Conservation (phyloP, 2,888 invertebrate species). For the Leucophenga montana region DNA sequence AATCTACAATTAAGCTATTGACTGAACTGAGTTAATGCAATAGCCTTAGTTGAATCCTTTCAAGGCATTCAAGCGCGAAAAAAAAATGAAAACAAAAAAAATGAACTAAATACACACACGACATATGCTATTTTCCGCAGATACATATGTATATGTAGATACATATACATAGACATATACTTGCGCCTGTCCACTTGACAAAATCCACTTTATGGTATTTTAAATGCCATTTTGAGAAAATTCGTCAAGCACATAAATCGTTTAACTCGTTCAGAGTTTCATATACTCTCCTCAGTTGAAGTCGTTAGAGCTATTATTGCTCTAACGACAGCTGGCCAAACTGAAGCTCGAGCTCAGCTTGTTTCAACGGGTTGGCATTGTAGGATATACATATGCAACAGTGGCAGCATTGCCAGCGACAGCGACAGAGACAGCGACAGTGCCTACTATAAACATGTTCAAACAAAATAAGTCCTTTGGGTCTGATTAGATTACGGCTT, state of each 20-base stretch:
- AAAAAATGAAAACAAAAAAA: too few relatives aligned
- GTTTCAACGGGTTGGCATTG: too few relatives aligned
- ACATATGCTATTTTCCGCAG: too few relatives aligned
- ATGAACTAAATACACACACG: too few relatives aligned
- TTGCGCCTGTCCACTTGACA: slow-evolving; percentile 15
- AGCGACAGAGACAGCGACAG: too few relatives aligned
- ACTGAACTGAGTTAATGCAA: too few relatives aligned
- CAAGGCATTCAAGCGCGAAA: too few relatives aligned
- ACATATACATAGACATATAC: not conserved
- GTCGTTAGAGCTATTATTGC: slow-evolving; percentile 4
- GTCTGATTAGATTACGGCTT: slow-evolving; percentile 33
- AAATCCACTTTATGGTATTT: slow-evolving; percentile 23
- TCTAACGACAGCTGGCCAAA: not conserved
- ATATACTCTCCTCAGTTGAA: not conserved
- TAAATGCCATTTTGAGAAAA: slow-evolving; percentile 29
- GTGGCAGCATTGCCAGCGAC: too few relatives aligned
- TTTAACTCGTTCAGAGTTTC: slow-evolving; percentile 28
- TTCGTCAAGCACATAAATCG: slow-evolving; percentile 35
- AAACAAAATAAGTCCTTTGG: slow-evolving; percentile 34
- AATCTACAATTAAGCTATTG: too few relatives aligned
- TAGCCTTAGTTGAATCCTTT: too few relatives aligned
- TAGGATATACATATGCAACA: too few relatives aligned
- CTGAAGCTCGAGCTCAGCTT: too few relatives aligned
- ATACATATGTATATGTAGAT: not conserved
- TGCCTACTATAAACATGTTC: slow-evolving; percentile 10